phyloP scores from a whole-genome alignment of 1,140 invertebrate species.

The Tigriopus japonicus region DNA sequence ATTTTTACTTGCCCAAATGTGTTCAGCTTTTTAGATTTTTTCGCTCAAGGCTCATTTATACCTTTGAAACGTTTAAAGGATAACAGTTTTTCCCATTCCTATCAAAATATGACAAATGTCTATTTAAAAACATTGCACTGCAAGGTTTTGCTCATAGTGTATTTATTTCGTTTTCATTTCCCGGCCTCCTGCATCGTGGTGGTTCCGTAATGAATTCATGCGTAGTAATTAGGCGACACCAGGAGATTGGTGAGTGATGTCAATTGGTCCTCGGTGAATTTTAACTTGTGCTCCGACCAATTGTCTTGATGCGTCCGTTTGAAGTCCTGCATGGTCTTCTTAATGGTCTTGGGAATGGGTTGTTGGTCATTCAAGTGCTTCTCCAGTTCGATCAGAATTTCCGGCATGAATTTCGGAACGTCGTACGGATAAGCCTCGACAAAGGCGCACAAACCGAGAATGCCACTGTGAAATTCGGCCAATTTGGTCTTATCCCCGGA shows the following conservation, averaged over 20 bases:
- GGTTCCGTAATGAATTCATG: constrained; percentile 26
- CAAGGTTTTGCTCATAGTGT: too few species aligned
- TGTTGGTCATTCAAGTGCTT: constrained; percentile 57
- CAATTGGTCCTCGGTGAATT: constrained; percentile 79
- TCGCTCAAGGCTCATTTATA: too few species aligned
- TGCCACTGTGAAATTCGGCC: constrained; percentile 1
- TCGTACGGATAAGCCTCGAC: constrained; percentile 75
- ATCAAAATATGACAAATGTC: too few species aligned
- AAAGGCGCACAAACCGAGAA: constrained; percentile 59
- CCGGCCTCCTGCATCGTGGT: too few species aligned
- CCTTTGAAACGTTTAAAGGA: too few species aligned
- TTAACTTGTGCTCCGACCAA: constrained; percentile 66
- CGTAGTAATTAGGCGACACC: constrained; percentile 70
- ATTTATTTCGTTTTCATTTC: too few species aligned
- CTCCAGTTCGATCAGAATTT: constrained; percentile 55
- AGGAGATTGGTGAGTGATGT: constrained; percentile 64
- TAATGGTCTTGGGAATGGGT: constrained; percentile 41
- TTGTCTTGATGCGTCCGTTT: constrained; percentile 77
- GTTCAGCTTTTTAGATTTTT: too few species aligned
- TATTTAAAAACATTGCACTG: too few species aligned
- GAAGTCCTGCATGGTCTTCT: constrained; percentile 70
- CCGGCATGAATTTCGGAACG: constrained; percentile 60
- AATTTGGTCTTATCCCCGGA: not conserved
- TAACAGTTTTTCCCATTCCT: too few species aligned
- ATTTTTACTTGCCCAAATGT: too few species aligned